phyloP scores from a whole-genome alignment of 2,888 invertebrate genomes.

The Eupithecia vulgata region DNA sequence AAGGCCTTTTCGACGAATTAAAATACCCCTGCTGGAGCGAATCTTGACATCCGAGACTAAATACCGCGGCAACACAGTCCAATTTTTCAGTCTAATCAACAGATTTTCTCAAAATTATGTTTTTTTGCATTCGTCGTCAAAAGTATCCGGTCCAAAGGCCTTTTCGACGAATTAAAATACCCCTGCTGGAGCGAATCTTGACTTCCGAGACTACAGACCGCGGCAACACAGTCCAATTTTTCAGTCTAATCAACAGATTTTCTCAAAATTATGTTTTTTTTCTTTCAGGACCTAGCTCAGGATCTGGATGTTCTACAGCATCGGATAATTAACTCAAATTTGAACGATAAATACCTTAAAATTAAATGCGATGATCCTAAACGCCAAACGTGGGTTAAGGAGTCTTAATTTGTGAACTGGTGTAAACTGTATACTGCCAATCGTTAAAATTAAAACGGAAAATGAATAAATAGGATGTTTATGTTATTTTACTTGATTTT shows the following conservation, averaged over 20 bases:
- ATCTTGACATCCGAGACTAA: too few species aligned
- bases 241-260: background rate
- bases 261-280: conserved; percentile 43
- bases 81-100: background rate
- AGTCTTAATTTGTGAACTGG: conserved; percentile 43
- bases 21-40: too few species aligned
- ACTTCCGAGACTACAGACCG: background rate
- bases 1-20: too few species aligned
- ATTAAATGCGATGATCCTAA: conserved; percentile 45
- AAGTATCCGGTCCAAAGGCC: too few species aligned
- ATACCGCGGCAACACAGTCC: background rate
- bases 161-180: too few species aligned
- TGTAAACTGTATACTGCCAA: conserved; percentile 23
- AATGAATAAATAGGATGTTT: background rate
- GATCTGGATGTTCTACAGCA: conserved; percentile 85
- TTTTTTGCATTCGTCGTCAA: too few species aligned
- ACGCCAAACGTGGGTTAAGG: conserved; percentile 51
- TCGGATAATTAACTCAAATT: conserved; percentile 75
- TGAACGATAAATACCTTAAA: conserved; percentile 36
- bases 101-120: conserved; percentile 28
- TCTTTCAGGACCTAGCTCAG: conserved; percentile 83
- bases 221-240: background rate
- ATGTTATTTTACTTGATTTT: conserved; percentile 20
- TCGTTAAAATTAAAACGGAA: background rate
- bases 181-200: background rate